Base-by-base conservation (phyloP, 2,113 vertebrate species). In the Enhydra lutris region DNA sequence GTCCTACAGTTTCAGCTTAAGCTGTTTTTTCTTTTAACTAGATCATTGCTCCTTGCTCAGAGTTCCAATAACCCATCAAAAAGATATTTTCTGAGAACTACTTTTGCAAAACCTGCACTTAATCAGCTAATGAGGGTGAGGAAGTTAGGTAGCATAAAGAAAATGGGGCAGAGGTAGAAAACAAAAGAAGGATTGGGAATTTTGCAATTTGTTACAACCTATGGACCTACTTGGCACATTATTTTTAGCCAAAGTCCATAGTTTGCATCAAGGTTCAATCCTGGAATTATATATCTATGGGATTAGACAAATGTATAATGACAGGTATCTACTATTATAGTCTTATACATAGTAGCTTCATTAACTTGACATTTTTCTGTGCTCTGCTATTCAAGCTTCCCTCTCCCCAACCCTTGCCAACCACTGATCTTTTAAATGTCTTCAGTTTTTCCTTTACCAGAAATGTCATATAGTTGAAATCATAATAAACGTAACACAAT, bases 101-200 rank as follows among this genome's bases (percentile, higher is more conserved):
- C 59, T 73, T 81, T 57, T 76, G 6, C 11, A 69, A 61, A 57
- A 5, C 10, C 92, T 86, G 15, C 52, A 76, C 65, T 63, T 18
- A 91, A 57, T 74, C 34, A 85, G 18, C 14, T 45, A 26, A 42
- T 71, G 10, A 5, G 3, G 3, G 2, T 81, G 21, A 14, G 1
- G 21, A 2, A 42, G 1, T 17, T 67, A 45, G 14, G 11, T 9
- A 74, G 1, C 1, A 29, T 29, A 65, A 78, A 69, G 6, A 50
- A 55, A 73, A 21, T 7, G 1, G 1, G 0, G 3, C 11, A 79
- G 65, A 95, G 34, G 1, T 34, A 59, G 10, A n/a, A 93, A 91
- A 7, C 6, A 89, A n/a, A 20, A 80, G 42, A 82, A 4, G 3
- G 78, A 5, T 3, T 74, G 5, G 8, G 0, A 31, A 2, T 1